phyloP scores from a whole-genome alignment of 1,140 invertebrate species.

The Lysiphlebus fabarum region DNA sequence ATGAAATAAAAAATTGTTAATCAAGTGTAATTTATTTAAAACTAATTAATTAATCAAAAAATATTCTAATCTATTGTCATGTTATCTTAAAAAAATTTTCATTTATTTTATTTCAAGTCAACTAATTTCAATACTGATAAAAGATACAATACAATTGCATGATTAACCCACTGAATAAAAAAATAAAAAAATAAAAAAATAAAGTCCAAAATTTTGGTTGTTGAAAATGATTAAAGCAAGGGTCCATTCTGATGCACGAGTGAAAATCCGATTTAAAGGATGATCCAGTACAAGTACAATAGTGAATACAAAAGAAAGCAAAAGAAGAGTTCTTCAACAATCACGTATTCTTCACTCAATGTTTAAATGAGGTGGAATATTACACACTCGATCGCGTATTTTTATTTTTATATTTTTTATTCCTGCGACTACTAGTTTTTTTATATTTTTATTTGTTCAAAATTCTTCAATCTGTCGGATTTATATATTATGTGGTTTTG shows the following conservation, averaged over 20 bases:
- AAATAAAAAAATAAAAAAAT: too few species aligned
- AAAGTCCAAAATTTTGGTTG: too few species aligned
- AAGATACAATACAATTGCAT: too few species aligned
- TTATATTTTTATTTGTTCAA: constrained; percentile 30
- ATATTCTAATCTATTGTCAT: too few species aligned
- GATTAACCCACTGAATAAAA: too few species aligned
- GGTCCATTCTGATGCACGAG: constrained; percentile 20
- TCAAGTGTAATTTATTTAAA: too few species aligned
- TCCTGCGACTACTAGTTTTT: background rate
- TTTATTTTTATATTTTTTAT: constrained; percentile 13
- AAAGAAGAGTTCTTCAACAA: constrained; percentile 37
- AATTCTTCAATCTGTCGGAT: constrained; percentile 33
- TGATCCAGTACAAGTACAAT: constrained; percentile 32
- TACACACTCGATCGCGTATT: constrained; percentile 32
- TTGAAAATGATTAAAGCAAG: too few species aligned
- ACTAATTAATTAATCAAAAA: too few species aligned
- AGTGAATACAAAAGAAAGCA: constrained; percentile 35
- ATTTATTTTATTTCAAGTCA: background rate
- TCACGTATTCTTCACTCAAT: constrained; percentile 42
- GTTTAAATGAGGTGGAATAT: constrained; percentile 53
- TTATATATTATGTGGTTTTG: constrained; percentile 35
- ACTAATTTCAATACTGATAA: too few species aligned
- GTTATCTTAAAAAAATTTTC: background rate
- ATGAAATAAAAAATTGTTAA: too few species aligned
- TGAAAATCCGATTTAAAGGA: constrained; percentile 47